Conservation (phyloP, 2,113 vertebrate genomes). For the Chaetorhynchus papuensis region DNA sequence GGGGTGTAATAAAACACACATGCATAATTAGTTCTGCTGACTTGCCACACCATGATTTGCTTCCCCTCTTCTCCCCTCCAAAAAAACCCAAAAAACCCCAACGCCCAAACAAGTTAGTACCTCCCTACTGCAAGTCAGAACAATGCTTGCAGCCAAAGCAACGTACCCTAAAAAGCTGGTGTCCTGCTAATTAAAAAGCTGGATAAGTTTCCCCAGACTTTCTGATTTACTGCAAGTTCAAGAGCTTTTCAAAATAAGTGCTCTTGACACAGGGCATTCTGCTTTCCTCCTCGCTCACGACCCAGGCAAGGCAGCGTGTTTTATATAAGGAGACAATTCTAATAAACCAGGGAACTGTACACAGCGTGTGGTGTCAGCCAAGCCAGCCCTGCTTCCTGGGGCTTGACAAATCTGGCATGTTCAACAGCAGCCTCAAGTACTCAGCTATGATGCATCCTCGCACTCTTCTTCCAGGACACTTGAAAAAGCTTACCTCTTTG, state of each 20-base stretch:
- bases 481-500: slow-evolving; percentile 38
- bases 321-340: background rate
- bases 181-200: background rate
- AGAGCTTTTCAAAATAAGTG: slow-evolving; percentile 34
- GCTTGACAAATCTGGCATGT: background rate
- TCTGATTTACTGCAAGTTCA: slow-evolving; percentile 14
- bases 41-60: background rate
- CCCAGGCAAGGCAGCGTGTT: background rate
- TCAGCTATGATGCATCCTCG: background rate
- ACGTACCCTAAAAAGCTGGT: background rate
- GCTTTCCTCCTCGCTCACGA: background rate
- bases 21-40: background rate
- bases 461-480: background rate
- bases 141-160: background rate
- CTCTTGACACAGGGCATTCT: slow-evolving; percentile 1
- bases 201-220: background rate
- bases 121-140: background rate
- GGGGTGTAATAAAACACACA: background rate
- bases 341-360: background rate
- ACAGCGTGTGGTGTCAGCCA: background rate
- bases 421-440: background rate
- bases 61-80: background rate
- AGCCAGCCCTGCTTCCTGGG: background rate
- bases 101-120: background rate
- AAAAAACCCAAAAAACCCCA: background rate